Conservation (phyloP, 2,888 invertebrate genomes). For the Macrophya annulata region DNA sequence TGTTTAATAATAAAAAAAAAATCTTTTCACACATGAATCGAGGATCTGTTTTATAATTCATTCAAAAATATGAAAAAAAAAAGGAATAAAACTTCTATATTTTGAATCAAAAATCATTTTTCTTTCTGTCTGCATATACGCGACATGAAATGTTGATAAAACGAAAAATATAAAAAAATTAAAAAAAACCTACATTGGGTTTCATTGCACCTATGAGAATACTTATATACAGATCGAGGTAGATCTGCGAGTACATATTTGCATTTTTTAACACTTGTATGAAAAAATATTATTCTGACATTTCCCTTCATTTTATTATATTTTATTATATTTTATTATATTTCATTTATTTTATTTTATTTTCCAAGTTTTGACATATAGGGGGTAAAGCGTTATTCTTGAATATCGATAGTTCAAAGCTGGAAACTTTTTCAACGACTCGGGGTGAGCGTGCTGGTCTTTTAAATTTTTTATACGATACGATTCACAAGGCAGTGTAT, state of each 20-base stretch:
- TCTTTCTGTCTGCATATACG: not conserved
- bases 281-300: conserved; percentile 11
- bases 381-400: not conserved
- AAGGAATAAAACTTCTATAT: not conserved
- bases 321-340: not conserved
- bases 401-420: conserved; percentile 5
- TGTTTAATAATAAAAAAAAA: too few species aligned
- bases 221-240: too few species aligned
- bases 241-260: not conserved
- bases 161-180: not conserved
- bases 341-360: not conserved
- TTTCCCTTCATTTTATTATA: not conserved
- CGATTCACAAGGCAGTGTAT: too few species aligned
- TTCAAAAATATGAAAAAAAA: too few species aligned
- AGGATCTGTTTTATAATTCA: too few species aligned
- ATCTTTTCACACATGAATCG: too few species aligned
- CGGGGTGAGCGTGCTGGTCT: not conserved
- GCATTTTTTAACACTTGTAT: not conserved
- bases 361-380: not conserved
- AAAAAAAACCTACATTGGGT: not conserved
- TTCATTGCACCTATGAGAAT: too few species aligned
- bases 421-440: not conserved
- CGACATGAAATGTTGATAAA: not conserved
- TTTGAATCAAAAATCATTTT: not conserved
- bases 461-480: not conserved